These are phyloP conservation scores for Syrphus vitripennis DNA, from an alignment of 2,888 invertebrate species.

Conservation along the genomic window DNA sequence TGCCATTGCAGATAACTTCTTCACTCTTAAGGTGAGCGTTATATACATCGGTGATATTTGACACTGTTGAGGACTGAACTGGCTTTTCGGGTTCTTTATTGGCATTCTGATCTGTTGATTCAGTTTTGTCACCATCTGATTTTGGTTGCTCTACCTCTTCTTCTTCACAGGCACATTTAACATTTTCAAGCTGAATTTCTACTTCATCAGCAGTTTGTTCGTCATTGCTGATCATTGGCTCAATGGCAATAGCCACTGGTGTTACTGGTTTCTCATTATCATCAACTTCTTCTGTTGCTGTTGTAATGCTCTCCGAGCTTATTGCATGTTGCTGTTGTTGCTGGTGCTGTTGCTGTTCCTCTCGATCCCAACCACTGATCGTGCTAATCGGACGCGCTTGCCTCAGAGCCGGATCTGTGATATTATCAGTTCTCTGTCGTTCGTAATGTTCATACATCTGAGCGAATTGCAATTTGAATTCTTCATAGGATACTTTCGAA, in stretches of 20 bases:
- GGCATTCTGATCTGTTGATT: conserved; percentile 60
- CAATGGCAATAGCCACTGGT: conserved; percentile 63
- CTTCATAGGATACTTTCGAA: conserved; percentile 99
- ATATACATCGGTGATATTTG: conserved; percentile 81
- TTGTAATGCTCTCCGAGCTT: conserved; percentile 36
- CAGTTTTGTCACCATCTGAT: not conserved
- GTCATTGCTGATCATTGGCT: conserved; percentile 64
- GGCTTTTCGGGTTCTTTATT: conserved; percentile 73
- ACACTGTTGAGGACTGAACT: conserved; percentile 73
- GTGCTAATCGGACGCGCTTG: conserved; percentile 97
- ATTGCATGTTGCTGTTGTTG: conserved; percentile 73
- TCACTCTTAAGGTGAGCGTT: conserved; percentile 80
- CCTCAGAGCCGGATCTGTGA: conserved; percentile 95
- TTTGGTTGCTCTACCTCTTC: conserved; percentile 42
- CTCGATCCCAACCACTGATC: conserved; percentile 96
- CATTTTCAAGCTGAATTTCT: conserved; percentile 72
- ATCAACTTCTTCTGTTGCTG: conserved; percentile 50
- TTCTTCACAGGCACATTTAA: conserved; percentile 74
- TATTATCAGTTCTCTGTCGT: conserved; percentile 95
- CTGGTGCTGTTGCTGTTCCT: conserved; percentile 81
- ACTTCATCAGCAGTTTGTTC: conserved; percentile 73
- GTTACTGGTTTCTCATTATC: conserved; percentile 68
- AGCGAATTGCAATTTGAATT: conserved; percentile 98
- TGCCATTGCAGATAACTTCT: conserved; percentile 76
- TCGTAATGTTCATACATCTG: conserved; percentile 99